These are phyloP conservation scores for Lycaena phlaeas DNA, from an alignment of 2,888 invertebrate species.

Conservation along the genomic window DNA sequence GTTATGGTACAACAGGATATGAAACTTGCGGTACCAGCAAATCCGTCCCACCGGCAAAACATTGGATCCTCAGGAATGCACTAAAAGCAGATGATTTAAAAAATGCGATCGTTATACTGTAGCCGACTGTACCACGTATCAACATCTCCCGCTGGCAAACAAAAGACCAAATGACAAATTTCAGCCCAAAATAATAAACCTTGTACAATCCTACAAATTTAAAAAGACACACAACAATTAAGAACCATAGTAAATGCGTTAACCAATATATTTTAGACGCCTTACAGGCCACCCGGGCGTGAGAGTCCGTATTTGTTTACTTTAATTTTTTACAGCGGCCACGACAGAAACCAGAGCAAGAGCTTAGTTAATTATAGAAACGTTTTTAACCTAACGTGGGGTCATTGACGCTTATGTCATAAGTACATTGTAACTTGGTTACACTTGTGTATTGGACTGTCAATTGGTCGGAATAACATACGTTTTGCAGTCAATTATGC, in stretches of 20 bases:
- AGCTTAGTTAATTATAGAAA: slow-evolving; percentile 57
- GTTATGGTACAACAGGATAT: no score
- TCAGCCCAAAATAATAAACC: slow-evolving; percentile 28
- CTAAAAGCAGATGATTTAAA: no score
- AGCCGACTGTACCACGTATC: no score
- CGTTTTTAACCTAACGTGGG: slow-evolving; percentile 57
- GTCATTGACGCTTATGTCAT: slow-evolving; percentile 46
- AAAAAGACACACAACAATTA: slow-evolving; percentile 15
- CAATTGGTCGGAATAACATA: no score
- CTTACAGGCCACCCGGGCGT: slow-evolving; percentile 59
- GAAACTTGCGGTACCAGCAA: no score
- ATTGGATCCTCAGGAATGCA: no score
- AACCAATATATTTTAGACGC: slow-evolving; percentile 29
- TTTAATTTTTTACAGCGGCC: slow-evolving; percentile 66
- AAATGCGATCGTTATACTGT: no score
- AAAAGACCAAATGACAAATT: slow-evolving; percentile 39
- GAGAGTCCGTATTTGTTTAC: slow-evolving; percentile 64
- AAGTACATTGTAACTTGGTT: no score
- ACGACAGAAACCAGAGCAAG: slow-evolving; percentile 68
- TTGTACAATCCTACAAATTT: slow-evolving; percentile 25
- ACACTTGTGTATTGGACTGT: no score
- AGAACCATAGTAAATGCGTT: slow-evolving; percentile 16
- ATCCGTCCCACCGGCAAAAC: no score
- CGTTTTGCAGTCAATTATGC: no score
- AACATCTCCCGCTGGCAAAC: slow-evolving; percentile 23